Percentiles rank a stretch among this genome's conserved stretches.
phyloP scores from a whole-genome alignment of 1,140 invertebrate species.

The Ptiloglossa arizonensis region DNA sequence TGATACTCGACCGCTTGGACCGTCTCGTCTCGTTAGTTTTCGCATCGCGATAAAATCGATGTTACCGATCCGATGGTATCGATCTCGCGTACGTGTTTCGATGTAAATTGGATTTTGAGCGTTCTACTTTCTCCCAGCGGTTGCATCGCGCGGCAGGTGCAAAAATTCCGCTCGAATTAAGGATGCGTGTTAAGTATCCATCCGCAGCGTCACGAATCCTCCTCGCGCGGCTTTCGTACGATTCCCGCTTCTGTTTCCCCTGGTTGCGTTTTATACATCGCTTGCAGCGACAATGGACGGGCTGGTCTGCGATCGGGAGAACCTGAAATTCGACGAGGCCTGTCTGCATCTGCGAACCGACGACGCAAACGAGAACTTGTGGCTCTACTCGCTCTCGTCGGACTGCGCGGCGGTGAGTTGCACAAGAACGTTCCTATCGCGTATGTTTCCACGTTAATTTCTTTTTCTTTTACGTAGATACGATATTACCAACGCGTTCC shows the following conservation, averaged over 20 bases:
- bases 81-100: too few species aligned
- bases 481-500: too few species aligned
- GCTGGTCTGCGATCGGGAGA: conserved; percentile 63
- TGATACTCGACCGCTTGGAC: too few species aligned
- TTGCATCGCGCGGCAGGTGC: too few species aligned
- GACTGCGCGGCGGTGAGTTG: conserved; percentile 84
- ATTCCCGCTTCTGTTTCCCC: too few species aligned
- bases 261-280: too few species aligned
- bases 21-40: too few species aligned
- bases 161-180: conserved; percentile 31
- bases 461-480: too few species aligned
- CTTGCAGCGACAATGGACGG: conserved; percentile 16
- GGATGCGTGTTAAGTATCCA: conserved; percentile 16
- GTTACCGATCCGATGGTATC: too few species aligned
- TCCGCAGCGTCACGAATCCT: not conserved
- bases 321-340: conserved; percentile 83
- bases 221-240: conserved; percentile 10
- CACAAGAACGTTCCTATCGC: not conserved
- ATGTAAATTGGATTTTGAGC: conserved; percentile 3
- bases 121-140: conserved; percentile 5
- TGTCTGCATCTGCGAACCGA: conserved; percentile 80
- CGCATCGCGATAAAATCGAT: too few species aligned
- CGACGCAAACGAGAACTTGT: conserved; percentile 70
- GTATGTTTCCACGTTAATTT: not conserved
- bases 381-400: conserved; percentile 83